Conservation (phyloP, 2,888 invertebrate species). For the Leucophenga maculata region DNA sequence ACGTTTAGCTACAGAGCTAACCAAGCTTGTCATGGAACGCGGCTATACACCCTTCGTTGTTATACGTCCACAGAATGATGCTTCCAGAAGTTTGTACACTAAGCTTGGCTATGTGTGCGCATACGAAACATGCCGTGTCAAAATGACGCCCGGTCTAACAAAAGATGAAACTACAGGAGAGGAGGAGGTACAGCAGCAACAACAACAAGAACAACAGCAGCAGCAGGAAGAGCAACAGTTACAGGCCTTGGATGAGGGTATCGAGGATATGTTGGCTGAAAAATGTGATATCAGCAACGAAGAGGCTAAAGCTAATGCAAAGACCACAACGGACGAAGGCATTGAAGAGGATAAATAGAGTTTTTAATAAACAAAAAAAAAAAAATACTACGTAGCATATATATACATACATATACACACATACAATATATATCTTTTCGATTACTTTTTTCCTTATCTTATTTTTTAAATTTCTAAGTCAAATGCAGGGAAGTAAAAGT, state of each 20-base stretch:
- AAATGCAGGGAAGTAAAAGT: too few species aligned
- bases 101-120: conserved; percentile 87
- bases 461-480: too few species aligned
- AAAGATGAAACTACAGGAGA: conserved; percentile 38
- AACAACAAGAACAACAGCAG: conserved; percentile 33
- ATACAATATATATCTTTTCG: too few species aligned
- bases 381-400: too few species aligned
- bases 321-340: conserved; percentile 69
- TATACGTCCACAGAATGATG: conserved; percentile 89
- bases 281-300: conserved; percentile 72
- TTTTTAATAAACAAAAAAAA: conserved; percentile 7
- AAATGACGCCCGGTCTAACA: conserved; percentile 76
- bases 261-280: conserved; percentile 72
- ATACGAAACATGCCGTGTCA: conserved; percentile 86
- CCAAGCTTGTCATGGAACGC: conserved; percentile 79
- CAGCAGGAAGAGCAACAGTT: conserved; percentile 53
- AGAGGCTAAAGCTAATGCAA: conserved; percentile 63
- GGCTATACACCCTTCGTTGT: conserved; percentile 90
- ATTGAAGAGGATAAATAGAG: conserved; percentile 71
- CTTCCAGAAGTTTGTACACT: conserved; percentile 86
- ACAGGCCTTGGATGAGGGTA: conserved; percentile 69
- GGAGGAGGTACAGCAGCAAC: neutral
- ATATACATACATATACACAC: too few species aligned
- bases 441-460: too few species aligned
- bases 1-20: conserved; percentile 80